Evolutionary conservation across 2,797 vertebrate genomes (phyloP).

Genomic region (Catostomus latipinnis): DNA sequence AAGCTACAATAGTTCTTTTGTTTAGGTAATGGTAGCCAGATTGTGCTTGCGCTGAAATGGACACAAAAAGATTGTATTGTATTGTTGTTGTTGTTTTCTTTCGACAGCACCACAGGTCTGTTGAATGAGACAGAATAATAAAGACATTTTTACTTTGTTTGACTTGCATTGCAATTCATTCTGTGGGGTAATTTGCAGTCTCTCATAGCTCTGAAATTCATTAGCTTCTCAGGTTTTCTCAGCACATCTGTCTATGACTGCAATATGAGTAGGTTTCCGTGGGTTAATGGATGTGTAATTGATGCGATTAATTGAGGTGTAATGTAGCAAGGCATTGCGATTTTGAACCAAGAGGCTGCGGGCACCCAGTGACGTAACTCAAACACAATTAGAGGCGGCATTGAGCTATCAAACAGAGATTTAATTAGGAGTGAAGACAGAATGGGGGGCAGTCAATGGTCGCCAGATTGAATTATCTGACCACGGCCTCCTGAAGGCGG

Average conservation of each 20-base stretch:
- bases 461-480: constrained; percentile 80
- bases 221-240: constrained; percentile 54
- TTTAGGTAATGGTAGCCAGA: neutral
- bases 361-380: constrained; percentile 68
- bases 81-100: constrained; percentile 39
- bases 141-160: constrained; percentile 51
- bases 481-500: constrained; percentile 68
- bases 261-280: constrained; percentile 69
- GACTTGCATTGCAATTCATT: constrained; percentile 58
- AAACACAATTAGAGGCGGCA: constrained; percentile 78
- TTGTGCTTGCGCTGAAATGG: neutral
- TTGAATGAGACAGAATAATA: constrained; percentile 39
- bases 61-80: neutral
- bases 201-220: constrained; percentile 55
- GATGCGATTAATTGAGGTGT: constrained; percentile 84
- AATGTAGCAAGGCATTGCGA: constrained; percentile 73
- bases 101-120: constrained; percentile 40
- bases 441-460: constrained; percentile 77
- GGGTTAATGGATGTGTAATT: constrained; percentile 81
- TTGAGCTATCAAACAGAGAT: constrained; percentile 82
- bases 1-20: constrained; percentile 31
- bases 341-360: constrained; percentile 55
- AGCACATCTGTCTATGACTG: constrained; percentile 43
- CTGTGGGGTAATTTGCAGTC: constrained; percentile 54
- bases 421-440: constrained; percentile 82